Base-by-base conservation (phyloP, 2,113 vertebrate genomes). In the Saccopteryx bilineata region DNA sequence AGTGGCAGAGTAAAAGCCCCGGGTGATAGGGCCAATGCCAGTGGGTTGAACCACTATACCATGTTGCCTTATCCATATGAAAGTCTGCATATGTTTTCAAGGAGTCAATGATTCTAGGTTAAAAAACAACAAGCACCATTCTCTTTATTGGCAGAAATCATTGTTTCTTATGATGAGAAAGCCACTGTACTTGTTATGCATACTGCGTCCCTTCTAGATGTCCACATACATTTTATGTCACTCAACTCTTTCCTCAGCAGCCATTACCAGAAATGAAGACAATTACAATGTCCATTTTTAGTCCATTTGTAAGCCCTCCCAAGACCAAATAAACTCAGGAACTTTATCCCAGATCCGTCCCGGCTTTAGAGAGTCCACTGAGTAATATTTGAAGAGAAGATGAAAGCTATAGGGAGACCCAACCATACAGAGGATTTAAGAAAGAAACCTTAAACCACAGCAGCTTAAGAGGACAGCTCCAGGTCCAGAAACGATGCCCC, bases 141-240 rank as follows among this genome's bases (percentile, higher is more conserved):
- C 9, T 93, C 68, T 54, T 88, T 65, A 65, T 65, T n/a, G 84
- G 21, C 17, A 88, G 52, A 81, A 80, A 61, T 69, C 52, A 90
- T 48, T 91, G 63, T 82, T 75, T 86, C 13, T 82, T 56, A 66
- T 18, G 54, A 93, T 56, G 60, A n/a, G 90, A 95, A 91, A 61
- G 21, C 1, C 12, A 84, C 24, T 54, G 0, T 11, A 39, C 24
- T 54, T 18, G n/a, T 91, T 54, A 58, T 10, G 31, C 65, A 81
- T 14, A 46, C 8, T 31, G 14, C 5, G 61, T 26, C 15, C 86
- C 60, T 83, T 74, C 24, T 31, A 66, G 33, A 28, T 69, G 48
- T 63, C 46, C 56, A 65, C 6, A 58, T 6, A 68, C 5, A 78
- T 33, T 63, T 72, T 84, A 46, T 1, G 2, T 48, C 56, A 56